Conservation (phyloP, 2,888 invertebrate genomes). For the Corythucha ciliata region DNA sequence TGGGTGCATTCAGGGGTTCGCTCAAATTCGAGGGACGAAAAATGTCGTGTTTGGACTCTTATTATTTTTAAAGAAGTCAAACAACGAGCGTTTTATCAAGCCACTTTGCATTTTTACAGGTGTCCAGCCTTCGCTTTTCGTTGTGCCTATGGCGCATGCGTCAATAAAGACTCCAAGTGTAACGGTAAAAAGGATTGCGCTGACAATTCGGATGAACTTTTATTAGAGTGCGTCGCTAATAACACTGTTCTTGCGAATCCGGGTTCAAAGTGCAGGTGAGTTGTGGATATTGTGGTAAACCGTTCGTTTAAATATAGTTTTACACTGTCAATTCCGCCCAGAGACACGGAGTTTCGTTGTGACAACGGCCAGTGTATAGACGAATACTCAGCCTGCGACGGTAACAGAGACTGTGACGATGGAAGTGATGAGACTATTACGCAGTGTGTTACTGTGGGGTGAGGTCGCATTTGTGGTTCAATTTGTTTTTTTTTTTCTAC, state of each 20-base stretch:
- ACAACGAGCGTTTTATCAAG: not conserved
- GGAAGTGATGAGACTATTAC: conserved; percentile 35
- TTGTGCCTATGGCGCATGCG: conserved; percentile 35
- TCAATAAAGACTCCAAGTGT: conserved; percentile 27
- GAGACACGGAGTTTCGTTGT: conserved; percentile 36
- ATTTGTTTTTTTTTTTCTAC: conserved; percentile 2
- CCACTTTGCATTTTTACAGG: conserved; percentile 23
- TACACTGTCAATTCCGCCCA: conserved; percentile 19
- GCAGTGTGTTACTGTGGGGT: conserved; percentile 30
- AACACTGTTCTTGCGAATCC: not conserved
- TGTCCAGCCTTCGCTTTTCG: conserved; percentile 31
- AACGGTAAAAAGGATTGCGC: conserved; percentile 33
- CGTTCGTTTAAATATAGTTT: not conserved
- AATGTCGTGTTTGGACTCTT: no score
- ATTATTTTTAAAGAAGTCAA: no score
- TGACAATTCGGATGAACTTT: conserved; percentile 34
- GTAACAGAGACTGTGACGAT: conserved; percentile 34
- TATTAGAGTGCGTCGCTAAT: conserved; percentile 21
- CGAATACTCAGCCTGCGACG: conserved; percentile 33
- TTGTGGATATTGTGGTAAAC: not conserved
- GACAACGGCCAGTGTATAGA: conserved; percentile 35
- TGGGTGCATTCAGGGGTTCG: no score
- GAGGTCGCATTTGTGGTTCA: not conserved
- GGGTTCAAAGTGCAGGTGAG: conserved; percentile 16
- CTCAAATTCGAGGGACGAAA: no score